Percentiles rank a stretch among this genome's conserved stretches.
These are phyloP conservation scores for Cinara cedri DNA, from an alignment of 2,888 invertebrate genomes.

Conservation along the genomic window DNA sequence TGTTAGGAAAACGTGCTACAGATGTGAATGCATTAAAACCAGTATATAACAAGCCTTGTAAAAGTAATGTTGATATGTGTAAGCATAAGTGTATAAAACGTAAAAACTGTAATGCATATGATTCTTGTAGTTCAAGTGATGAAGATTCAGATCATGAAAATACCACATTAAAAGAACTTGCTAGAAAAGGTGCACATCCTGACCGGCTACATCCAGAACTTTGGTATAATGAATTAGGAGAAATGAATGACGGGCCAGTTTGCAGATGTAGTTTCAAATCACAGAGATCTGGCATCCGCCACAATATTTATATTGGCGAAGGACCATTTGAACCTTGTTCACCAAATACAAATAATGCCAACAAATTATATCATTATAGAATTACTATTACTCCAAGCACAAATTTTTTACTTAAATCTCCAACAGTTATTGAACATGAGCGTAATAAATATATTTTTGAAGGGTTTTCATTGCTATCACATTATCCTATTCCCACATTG, in stretches of 20 bases:
- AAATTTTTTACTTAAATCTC: slow-evolving; percentile 73
- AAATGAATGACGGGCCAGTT: slow-evolving; percentile 97
- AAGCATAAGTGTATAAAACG: slow-evolving; percentile 22
- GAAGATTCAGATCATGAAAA: slow-evolving; percentile 73
- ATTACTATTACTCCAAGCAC: slow-evolving; percentile 86
- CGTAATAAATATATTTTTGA: slow-evolving; percentile 96
- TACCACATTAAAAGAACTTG: slow-evolving; percentile 84
- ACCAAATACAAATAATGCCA: slow-evolving; percentile 79
- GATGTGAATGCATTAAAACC: slow-evolving; percentile 69
- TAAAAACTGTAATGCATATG: slow-evolving; percentile 51
- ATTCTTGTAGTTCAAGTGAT: slow-evolving; percentile 50
- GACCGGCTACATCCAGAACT: slow-evolving; percentile 89
- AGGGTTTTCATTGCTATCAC: slow-evolving; percentile 95
- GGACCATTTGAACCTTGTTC: slow-evolving; percentile 75
- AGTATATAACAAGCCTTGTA: slow-evolving; percentile 74
- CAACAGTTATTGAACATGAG: slow-evolving; percentile 91
- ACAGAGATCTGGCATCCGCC: slow-evolving; percentile 86
- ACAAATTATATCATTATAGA: slow-evolving; percentile 87
- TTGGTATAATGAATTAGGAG: slow-evolving; percentile 96
- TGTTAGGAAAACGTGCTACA: slow-evolving; percentile 73
- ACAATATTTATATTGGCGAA: slow-evolving; percentile 95
- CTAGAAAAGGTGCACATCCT: slow-evolving; percentile 89
- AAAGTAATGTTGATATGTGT: slow-evolving; percentile 65
- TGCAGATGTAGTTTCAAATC: slow-evolving; percentile 94
- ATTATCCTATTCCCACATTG: slow-evolving; percentile 81